Evolutionary conservation across 1,140 invertebrate genomes (phyloP), one percentile per base, ranked within the genome.

Genomic region (Maniola jurtina): DNA sequence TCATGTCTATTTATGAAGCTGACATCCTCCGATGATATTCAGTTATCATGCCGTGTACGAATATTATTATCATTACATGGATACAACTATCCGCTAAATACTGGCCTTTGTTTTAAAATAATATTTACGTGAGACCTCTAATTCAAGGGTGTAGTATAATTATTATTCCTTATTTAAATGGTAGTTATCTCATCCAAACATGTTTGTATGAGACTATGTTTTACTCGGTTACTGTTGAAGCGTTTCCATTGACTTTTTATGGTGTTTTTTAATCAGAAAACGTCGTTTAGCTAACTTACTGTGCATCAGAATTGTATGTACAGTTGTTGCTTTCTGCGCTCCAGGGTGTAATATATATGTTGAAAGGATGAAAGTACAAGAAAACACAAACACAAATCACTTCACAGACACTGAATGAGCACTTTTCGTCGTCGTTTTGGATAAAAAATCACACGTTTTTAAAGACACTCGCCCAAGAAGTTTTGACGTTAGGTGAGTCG

Each of bases 401-500:
- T 40, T 66, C 74, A 82, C 75, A 59, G 33, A 40, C 68, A 78
- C 75, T 70, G 57, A 67, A 75, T 42, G 58, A 64, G 61, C 73
- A 80, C 63, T 76, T 67, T 70, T 73, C 61, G 0, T 60, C 11
- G n/a, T 70, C 52, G 57, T 76, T 79, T 83, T 77, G 60, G 52
- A 62, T 64, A 54, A 70, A 78, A 73, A 77, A 80, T 81, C 75
- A 79, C 77, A 81, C 79, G 79, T 87, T 83, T 81, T 80, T 45
- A 69, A 69, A 77, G 77, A 76, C 71, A 83, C 70, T 85, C 73
- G 71, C 73, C 80, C 73, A 69, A 73, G 33, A 73, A 83, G 77
- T 81, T 89, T 87, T 89, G 86, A 89, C 86, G 79, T 87, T 84
- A 81, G 69, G 72, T 75, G 72, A 76, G 76, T 82, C 86, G 73